These are phyloP conservation scores for Melanophora roralis DNA, from an alignment of 2,888 invertebrate genomes.

Conservation along the genomic window DNA sequence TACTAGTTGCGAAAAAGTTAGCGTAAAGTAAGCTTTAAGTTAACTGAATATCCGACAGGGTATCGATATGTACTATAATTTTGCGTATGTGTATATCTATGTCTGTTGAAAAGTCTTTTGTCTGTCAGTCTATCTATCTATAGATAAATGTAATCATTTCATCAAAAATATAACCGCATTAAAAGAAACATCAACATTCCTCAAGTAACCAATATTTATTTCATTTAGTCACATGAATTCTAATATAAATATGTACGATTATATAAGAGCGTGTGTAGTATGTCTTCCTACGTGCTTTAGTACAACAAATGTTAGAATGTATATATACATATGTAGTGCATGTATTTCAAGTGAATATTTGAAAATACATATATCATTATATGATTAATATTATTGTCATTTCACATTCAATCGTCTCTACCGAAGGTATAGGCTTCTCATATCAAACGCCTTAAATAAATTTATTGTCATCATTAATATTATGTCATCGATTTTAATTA, in stretches of 20 bases:
- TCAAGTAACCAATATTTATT: background rate
- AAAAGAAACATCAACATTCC: background rate
- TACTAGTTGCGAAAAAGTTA: too few species aligned
- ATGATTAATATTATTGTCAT: background rate
- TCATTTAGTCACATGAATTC: background rate
- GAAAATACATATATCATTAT: background rate
- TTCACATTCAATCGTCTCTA: background rate
- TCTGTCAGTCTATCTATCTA: background rate
- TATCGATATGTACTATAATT: too few species aligned
- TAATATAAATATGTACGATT: too few species aligned
- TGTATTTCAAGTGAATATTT: background rate
- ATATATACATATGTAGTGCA: too few species aligned
- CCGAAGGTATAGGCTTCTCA: background rate
- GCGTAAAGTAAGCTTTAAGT: too few species aligned
- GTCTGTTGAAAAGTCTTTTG: background rate
- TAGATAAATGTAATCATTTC: conserved; percentile 13
- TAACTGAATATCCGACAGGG: too few species aligned
- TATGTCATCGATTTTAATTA: conserved; percentile 76
- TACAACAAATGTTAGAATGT: too few species aligned
- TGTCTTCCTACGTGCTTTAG: too few species aligned
- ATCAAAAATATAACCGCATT: background rate
- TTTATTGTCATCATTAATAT: conserved; percentile 69
- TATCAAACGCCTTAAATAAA: conserved; percentile 39
- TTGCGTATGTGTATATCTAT: background rate
- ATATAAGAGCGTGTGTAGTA: too few species aligned